Evolutionary conservation across 2,888 invertebrate genomes (phyloP), one percentile per base, ranked within the genome.

Genomic region (Linhomoeus sp.): DNA sequence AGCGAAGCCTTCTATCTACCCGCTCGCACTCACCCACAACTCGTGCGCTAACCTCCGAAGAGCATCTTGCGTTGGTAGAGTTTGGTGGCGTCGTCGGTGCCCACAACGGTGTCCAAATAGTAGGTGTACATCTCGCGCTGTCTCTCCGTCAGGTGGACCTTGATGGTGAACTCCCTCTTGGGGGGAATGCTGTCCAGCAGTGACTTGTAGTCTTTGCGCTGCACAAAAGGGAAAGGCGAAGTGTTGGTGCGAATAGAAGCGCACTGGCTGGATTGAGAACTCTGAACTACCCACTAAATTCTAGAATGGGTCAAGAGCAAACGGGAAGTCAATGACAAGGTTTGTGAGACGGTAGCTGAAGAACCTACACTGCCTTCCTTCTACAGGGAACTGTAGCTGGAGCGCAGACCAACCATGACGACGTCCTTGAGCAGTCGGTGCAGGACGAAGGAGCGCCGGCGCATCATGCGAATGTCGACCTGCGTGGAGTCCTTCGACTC

Each of bases 151-250:
- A 94, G 70, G 14, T 78, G 77, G 12, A 92, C 77, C 58, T 81
- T 82, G 45, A 99, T 73, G 1, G 94, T 87, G 63, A 85, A 99
- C 69, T 99, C 97, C 63, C 83, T 78, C 69, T 97, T 97, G 0
- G 87, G 86, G 12, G 92, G 90, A 54, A 99, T 70, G 68, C 84
- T 90, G 14, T 90, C 87, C 42, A 81, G 84, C 54, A 97, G 70
- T 43, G 70, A 67, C 2, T 51, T 48, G 45, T 57, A 59, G 47
- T 60, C 59, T 44, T 56, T 56, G 38, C 59, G 46, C 56, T 58
- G 46, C 3, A 38, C 38, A 22, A 43, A 23, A 23, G 12, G 17
- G 20, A 3, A 24, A 7, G 25, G n/a, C n/a, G n/a, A n/a, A n/a
- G n/a, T n/a, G n/a, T n/a, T n/a, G n/a, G n/a, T n/a, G n/a, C n/a